Evolutionary conservation across 2,113 vertebrate species (phyloP), one percentile per base, ranked within the genome.

Genomic region (Natator depressus): DNA sequence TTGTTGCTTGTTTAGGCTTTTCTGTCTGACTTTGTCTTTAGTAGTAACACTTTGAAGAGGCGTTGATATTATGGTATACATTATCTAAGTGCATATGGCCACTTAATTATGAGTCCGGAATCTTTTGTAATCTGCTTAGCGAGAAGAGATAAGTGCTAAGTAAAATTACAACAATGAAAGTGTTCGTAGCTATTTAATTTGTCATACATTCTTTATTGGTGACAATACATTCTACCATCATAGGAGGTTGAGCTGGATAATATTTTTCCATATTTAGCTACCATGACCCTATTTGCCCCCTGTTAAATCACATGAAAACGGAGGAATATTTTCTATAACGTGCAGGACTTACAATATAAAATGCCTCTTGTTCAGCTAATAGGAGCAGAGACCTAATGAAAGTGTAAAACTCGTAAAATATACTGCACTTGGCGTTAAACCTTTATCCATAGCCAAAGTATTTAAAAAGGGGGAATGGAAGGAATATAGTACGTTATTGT

Each of bases 1-100:
- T 93, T 90, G 57, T n/a, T 91, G 80, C 88, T 95, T 83, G 22
- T 93, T 91, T 93, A 90, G 50, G 65, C 25, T 59, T 27, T 54
- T 0, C 1, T 88, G 87, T 53, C 49, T 93, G n/a, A 22, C 8
- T 0, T 0, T n/a, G 8, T 7, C 90, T 94, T 94, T 46, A 87
- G 80, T 69, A 76, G n/a, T 76, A 2, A 53, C 81, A 55, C 82
- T 46, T 89, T 72, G 85, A 89, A 87, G 88, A 59, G 50, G 22
- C 89, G 19, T 20, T 72, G 65, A 38, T 38, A 47, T 47, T 46
- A 25, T 27, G 76, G 11, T 55, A 54, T 14, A 6, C 88, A 53
- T 50, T 88, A 25, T 20, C 9, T 82, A 79, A 88, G 84, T 94
- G 53, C 3, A 7, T 86, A 5, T 2, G 49, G 87, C 62, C 78